phyloP scores from a whole-genome alignment of 2,888 invertebrate species.

The Tinea trinotella region DNA sequence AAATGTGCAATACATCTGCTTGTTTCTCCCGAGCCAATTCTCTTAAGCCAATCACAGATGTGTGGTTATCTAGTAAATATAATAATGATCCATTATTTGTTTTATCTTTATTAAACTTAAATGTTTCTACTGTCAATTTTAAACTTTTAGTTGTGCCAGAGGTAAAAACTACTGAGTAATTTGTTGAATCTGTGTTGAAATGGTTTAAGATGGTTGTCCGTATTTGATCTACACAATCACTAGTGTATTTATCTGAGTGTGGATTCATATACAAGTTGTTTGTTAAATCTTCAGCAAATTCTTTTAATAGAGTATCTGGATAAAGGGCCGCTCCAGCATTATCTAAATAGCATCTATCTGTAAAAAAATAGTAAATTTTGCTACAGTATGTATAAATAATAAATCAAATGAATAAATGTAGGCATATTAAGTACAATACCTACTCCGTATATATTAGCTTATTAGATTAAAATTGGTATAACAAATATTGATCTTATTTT shows the following conservation, averaged over 20 bases:
- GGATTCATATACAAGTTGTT: conserved; percentile 91
- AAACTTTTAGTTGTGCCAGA: conserved; percentile 91
- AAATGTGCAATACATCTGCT: conserved; percentile 70
- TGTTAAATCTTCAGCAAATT: conserved; percentile 76
- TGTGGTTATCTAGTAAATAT: conserved; percentile 93
- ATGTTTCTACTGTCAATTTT: conserved; percentile 87
- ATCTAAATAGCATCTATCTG: conserved; percentile 87
- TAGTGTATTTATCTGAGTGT: conserved; percentile 87
- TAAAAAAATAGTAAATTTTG: conserved; percentile 28
- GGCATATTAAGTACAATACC: too few species aligned
- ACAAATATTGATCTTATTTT: too few species aligned
- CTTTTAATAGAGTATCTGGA: conserved; percentile 80
- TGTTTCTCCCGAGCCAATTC: conserved; percentile 76
- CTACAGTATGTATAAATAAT: not conserved
- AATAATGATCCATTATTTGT: conserved; percentile 75
- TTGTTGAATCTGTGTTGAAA: conserved; percentile 84
- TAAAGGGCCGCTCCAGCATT: conserved; percentile 91
- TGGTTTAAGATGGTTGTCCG: conserved; percentile 86
- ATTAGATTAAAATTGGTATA: too few species aligned
- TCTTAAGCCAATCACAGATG: conserved; percentile 94
- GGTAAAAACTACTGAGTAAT: conserved; percentile 94
- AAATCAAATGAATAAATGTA: too few species aligned
- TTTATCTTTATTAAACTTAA: conserved; percentile 67
- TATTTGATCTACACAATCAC: conserved; percentile 87
- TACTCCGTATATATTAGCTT: too few species aligned